Conservation (phyloP, 2,888 invertebrate species). For the Leptura quadrifasciata region DNA sequence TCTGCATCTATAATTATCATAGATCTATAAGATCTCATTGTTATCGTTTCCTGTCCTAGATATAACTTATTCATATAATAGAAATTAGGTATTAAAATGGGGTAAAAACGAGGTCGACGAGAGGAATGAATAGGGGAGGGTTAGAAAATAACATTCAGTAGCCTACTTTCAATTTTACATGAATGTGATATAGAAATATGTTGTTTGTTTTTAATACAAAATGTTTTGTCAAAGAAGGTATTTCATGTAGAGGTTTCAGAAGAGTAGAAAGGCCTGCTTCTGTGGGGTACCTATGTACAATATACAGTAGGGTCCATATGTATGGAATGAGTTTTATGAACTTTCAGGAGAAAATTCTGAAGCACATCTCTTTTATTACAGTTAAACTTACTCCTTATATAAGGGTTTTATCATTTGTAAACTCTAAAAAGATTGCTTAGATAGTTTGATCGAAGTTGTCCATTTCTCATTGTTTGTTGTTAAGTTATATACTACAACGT, state of each 20-base stretch:
- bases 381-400: too few relatives aligned
- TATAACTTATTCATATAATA: conserved; percentile 8
- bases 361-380: too few relatives aligned
- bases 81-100: conserved; percentile 1
- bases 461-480: too few relatives aligned
- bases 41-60: conserved; percentile 21
- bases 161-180: conserved; percentile 7
- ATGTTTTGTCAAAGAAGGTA: not conserved
- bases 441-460: too few relatives aligned
- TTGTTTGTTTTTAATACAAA: not conserved
- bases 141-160: conserved; percentile 4
- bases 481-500: too few relatives aligned
- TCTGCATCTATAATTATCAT: not conserved
- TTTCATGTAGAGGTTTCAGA: not conserved
- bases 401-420: too few relatives aligned
- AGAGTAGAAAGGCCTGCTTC: not conserved
- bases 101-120: conserved; percentile 14
- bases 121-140: conserved; percentile 1
- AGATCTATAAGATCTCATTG: conserved; percentile 8
- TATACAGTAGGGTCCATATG: too few relatives aligned
- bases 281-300: not conserved
- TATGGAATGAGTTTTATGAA: too few relatives aligned
- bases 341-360: too few relatives aligned
- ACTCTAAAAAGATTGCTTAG: too few relatives aligned
- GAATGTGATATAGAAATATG: conserved; percentile 15